Evolutionary conservation across 2,797 vertebrate genomes (phyloP).

Genomic region (Micromesistius poutassou): DNA sequence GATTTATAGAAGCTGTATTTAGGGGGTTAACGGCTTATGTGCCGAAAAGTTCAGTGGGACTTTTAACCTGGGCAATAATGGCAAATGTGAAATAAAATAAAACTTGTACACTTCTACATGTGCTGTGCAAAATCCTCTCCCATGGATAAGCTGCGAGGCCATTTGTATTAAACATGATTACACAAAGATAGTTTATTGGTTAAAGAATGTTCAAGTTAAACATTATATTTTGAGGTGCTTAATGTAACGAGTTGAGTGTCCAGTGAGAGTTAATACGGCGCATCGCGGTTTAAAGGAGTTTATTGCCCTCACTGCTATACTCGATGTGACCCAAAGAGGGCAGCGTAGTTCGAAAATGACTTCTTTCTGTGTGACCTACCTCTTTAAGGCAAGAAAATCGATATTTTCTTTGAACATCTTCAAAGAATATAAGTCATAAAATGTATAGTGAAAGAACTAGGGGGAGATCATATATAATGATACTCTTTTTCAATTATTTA

Average conservation of each 20-base stretch:
- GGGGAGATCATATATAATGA: not conserved
- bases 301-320: slow-evolving; percentile 26
- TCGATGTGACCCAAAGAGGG: slow-evolving; percentile 46
- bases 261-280: not conserved
- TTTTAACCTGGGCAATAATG: not conserved
- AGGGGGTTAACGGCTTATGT: not conserved
- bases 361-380: slow-evolving; percentile 12
- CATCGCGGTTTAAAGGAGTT: not conserved
- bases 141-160: slow-evolving; percentile 6
- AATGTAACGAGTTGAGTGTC: not conserved
- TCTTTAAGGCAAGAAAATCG: not conserved
- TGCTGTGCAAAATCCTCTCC: slow-evolving; percentile 4
- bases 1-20: slow-evolving; percentile 6
- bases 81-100: not conserved
- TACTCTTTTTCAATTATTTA: not conserved
- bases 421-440: not conserved
- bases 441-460: not conserved
- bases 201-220: not conserved
- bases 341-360: slow-evolving; percentile 45
- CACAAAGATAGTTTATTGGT: not conserved
- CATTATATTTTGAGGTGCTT: not conserved
- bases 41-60: not conserved
- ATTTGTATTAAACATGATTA: not conserved
- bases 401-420: not conserved
- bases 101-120: not conserved